Evolutionary conservation across 2,113 vertebrate species (phyloP), one percentile per base, ranked within the genome.

Genomic region (Talpa occidentalis): DNA sequence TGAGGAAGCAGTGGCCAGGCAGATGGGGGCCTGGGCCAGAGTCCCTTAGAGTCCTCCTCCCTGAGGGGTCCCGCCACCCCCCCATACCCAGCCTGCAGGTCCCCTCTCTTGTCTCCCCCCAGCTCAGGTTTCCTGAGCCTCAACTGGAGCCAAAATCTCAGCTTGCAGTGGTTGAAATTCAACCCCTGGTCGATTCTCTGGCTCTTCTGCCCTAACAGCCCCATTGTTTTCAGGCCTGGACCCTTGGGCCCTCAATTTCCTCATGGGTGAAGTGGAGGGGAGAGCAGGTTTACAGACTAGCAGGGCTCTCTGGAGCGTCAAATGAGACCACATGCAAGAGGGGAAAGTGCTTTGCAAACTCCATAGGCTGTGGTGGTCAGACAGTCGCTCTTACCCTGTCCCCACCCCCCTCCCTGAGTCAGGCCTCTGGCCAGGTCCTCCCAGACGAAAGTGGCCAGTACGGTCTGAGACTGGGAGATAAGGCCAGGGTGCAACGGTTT

Each of bases 1-100:
- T 73, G 47, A 67, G 77, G 62, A 69, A 88, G 62, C 89, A 35
- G 81, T 26, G 78, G 78, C 94, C 66, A 88, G 90, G 87, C 52
- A 70, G 79, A 62, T 15, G 66, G 44, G 2, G 3, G 87, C 91
- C 22, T n/a, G 93, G 92, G 60, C 88, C 94, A 93, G 74, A 95
- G 94, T 94, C 83, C 90, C 83, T 59, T 35, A 47, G 69, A 42
- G 66, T 70, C 35, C 40, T 81, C 64, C 32, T 79, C 28, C 56
- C 49, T 3, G 3, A 8, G 49, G 54, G 67, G 32, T 78, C 37
- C 64, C 30, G 37, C 49, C 49, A 12, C 47, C 22, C 70, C 70
- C n/a, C 0, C 1, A 5, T 54, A 60, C 37, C 76, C 87, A 80
- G 87, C 52, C 90, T 26, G 73, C 49, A 40, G 81, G 19, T 56